phyloP scores from a whole-genome alignment of 1,140 invertebrate species.

The Eurosta solidaginis region DNA sequence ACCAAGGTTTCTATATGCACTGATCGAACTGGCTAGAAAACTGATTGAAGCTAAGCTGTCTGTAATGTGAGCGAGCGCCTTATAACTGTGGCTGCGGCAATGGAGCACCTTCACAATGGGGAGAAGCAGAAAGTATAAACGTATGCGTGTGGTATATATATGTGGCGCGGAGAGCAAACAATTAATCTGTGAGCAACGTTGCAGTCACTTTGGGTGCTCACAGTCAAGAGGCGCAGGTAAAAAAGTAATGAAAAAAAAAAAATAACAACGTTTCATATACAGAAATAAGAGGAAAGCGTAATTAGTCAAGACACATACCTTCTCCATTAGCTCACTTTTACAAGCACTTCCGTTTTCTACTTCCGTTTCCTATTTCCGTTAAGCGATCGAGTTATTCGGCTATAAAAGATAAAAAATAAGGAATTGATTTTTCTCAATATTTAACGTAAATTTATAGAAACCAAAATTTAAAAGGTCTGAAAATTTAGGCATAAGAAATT shows the following conservation, averaged over 20 bases:
- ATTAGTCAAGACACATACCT: no score
- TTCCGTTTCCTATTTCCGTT: no score
- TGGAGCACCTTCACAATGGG: no score
- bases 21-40: neutral
- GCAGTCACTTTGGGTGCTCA: neutral
- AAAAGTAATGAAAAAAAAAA: neutral
- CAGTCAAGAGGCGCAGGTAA: neutral
- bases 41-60: slow-evolving; percentile 10
- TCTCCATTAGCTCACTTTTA: no score
- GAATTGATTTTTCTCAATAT: no score
- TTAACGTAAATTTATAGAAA: no score
- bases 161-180: neutral
- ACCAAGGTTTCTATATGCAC: neutral
- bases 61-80: neutral
- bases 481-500: no score
- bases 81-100: no score
- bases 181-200: neutral
- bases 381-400: no score
- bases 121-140: neutral
- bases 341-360: no score
- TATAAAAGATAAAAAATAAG: no score
- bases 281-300: neutral
- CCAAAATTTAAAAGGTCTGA: no score
- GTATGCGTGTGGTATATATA: neutral
- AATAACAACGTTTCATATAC: neutral